These are phyloP conservation scores for Ormyrus rosae DNA, from an alignment of 2,888 invertebrate species.

Conservation along the genomic window DNA sequence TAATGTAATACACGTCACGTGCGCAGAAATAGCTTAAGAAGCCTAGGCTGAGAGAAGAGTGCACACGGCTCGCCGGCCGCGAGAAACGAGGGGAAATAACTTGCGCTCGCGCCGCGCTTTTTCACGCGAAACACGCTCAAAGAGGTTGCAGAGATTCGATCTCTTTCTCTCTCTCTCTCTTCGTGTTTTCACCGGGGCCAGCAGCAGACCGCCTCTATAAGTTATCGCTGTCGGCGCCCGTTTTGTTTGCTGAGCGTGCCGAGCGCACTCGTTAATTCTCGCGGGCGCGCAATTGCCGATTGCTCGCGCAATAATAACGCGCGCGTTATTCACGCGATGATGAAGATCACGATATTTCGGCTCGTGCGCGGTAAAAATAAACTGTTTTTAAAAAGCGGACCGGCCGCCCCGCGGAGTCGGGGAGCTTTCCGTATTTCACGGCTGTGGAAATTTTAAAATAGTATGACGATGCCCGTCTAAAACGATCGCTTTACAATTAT, in stretches of 20 bases:
- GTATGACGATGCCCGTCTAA: conserved; percentile 14
- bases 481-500: conserved; percentile 42
- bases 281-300: conserved; percentile 16
- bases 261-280: background rate
- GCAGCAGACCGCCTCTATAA: background rate
- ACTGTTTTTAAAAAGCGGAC: conserved; percentile 33
- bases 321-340: conserved; percentile 13
- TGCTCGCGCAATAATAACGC: conserved; percentile 22
- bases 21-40: conserved; percentile 78
- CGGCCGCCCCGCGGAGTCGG: too few species aligned
- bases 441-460: conserved; percentile 44
- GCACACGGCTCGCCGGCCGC: conserved; percentile 76
- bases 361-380: conserved; percentile 35
- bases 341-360: conserved; percentile 36
- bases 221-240: background rate
- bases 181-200: background rate
- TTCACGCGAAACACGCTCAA: conserved; percentile 18
- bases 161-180: background rate
- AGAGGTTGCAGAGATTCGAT: conserved; percentile 18
- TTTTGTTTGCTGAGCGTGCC: background rate
- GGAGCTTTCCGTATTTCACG: conserved; percentile 25
- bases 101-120: conserved; percentile 21
- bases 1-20: conserved; percentile 79
- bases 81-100: conserved; percentile 49
- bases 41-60: conserved; percentile 77